Base-by-base conservation (phyloP, 92 coral and sea anemone species). In the Actinostola sp. region DNA sequence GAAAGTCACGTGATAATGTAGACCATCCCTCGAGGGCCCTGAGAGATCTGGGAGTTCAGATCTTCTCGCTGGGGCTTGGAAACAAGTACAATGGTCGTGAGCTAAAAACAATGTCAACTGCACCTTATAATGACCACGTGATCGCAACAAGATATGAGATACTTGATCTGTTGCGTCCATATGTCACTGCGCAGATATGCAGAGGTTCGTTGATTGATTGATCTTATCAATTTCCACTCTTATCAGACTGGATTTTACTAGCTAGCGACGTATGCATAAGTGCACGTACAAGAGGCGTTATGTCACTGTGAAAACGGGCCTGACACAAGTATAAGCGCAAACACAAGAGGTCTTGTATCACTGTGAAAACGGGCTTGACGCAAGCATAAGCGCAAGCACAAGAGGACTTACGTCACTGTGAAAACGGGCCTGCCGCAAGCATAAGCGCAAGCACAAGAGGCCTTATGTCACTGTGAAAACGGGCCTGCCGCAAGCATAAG, bases 11-110 rank as follows among this genome's bases (percentile, higher is more conserved):
- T 62, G 97, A 90, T 63, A 83, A 83, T 35, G 82, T 87, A 8
- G 71, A 53, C 33, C 77, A 78, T 0, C 92, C 97, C 33, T 83
- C 97, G 16, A 66, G 86, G 26, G 84, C 76, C 14, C 72, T 90
- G 81, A 75, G 91, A 42, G 89, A 83, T 68, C 50, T 79, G 15
- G 92, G 92, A 3, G 97, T 90, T 16, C 92, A 88, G 34, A 79
- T 87, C 7, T 85, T 81, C 59, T 73, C 78, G 1, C 80, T 90
- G 71, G 97, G 97, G 56, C 81, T 90, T 61, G 97, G 97, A 2
- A n/a, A 83, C 55, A 67, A 66, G 27, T 88, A 85, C n/a, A 79
- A 87, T 34, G 82, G 84, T 6, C 38, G 66, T 14, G 81, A 87
- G 78, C 84, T 90, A 24, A 80, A 90, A 70, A 86, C 84, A 54